Base-by-base conservation (phyloP, 1,140 invertebrate species). In the Venturia canescens region DNA sequence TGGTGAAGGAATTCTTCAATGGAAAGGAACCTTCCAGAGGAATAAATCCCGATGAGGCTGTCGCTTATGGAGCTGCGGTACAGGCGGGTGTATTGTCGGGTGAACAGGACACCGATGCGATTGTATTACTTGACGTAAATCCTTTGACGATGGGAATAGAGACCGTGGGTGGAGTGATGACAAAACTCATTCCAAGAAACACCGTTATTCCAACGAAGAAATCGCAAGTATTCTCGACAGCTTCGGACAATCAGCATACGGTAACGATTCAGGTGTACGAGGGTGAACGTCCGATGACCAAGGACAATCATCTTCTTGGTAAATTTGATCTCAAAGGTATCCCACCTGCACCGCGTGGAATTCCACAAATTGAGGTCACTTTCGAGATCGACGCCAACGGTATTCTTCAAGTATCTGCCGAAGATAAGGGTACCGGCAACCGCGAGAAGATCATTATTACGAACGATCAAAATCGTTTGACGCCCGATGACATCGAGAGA, bases 181-280 rank as follows among this genome's bases (percentile, higher is more conserved):
- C 99, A 81, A 99, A 99, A 91, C 93, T 99, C 29, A 99, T 99
- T 90, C 96, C 97, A 77, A 94, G 99, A 88, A 99, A 99, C 93
- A 99, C 98, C 66, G 98, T 99, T 57, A 99, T 99, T 86, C 99
- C 99, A 21, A 99, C 98, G n/a, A 99, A 99, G 93, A 99, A 99
- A 90, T 98, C 98, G 6, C 98, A 99, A 90, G 98, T 99, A 86
- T 99, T 99, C 95, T 99, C 98, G 0, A 99, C 99, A 13, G 98
- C 98, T 63, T 97, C 98, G 21, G 99, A 99, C 89, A 99, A 99
- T 90, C 99, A 99, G 90, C 97, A 99, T 92, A 99, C 98, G 26
- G 99, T 99, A 9, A 99, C 98, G 53, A 99, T 99, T 90, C 98
- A 99, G 92, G 97, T 99, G 0, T 98, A 96, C 89, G 98, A 99